These are phyloP conservation scores for Drosophila neocordata DNA, from an alignment of 1,140 invertebrate genomes.

Conservation along the genomic window DNA sequence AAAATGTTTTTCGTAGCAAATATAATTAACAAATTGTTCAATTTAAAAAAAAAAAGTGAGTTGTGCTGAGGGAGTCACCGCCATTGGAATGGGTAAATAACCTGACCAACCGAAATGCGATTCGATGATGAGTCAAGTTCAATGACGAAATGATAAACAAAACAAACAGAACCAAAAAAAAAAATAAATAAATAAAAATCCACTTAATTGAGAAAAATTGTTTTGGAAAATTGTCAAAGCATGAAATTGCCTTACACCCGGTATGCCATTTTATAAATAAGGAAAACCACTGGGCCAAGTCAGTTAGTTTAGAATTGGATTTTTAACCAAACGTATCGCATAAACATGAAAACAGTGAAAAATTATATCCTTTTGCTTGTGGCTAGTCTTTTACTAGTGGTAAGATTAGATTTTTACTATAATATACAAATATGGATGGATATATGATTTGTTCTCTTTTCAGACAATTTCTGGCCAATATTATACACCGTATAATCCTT, in stretches of 20 bases:
- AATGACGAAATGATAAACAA: slow-evolving; percentile 68
- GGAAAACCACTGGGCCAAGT: not conserved
- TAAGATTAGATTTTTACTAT: too few relatives aligned
- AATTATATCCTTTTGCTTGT: slow-evolving; percentile 20
- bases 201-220: slow-evolving; percentile 46
- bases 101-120: slow-evolving; percentile 7
- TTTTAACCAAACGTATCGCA: slow-evolving; percentile 34
- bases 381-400: slow-evolving; percentile 24
- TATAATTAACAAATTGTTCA: slow-evolving; percentile 34
- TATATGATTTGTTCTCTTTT: not conserved
- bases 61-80: slow-evolving; percentile 21
- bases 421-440: too few relatives aligned
- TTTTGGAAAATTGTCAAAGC: slow-evolving; percentile 39
- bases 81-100: slow-evolving; percentile 57
- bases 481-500: slow-evolving; percentile 62
- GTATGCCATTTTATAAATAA: slow-evolving; percentile 12
- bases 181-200: not conserved
- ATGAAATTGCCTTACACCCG: slow-evolving; percentile 54
- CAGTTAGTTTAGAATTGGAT: slow-evolving; percentile 39
- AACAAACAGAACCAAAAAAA: not conserved
- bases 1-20: slow-evolving; percentile 49
- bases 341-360: not conserved
- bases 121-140: slow-evolving; percentile 72
- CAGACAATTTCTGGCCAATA: slow-evolving; percentile 53
- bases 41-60: slow-evolving; percentile 29